These are phyloP conservation scores for Tragelaphus buxtoni DNA, from an alignment of 2,113 vertebrate genomes.

Conservation along the genomic window DNA sequence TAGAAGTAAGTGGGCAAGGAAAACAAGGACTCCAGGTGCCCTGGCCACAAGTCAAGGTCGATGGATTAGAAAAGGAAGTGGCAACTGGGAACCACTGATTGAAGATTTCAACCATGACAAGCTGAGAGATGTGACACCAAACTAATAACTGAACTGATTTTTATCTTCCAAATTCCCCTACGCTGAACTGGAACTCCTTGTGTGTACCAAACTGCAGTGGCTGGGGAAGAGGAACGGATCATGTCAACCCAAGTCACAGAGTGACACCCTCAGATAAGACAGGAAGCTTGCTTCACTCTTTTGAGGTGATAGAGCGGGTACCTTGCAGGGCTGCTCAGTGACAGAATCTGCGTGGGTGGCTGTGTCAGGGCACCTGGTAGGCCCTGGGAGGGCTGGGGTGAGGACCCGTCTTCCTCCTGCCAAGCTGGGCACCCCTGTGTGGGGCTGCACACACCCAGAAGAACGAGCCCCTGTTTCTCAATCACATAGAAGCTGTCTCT, in stretches of 20 bases:
- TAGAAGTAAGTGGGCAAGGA: neutral
- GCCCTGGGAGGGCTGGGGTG: accelerated
- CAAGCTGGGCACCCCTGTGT: accelerated
- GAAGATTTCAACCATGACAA: neutral
- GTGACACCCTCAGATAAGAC: neutral
- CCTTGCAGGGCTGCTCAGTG: too few relatives aligned
- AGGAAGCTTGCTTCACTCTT: neutral
- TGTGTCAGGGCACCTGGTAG: neutral
- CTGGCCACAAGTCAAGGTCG: neutral
- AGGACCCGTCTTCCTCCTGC: neutral
- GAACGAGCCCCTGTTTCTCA: neutral
- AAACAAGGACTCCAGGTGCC: too few relatives aligned
- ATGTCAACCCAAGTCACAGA: accelerated
- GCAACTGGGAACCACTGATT: neutral
- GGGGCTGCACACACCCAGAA: neutral
- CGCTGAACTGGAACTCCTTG: neutral
- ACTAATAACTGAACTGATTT: neutral
- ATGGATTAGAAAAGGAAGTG: neutral
- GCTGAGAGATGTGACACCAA: neutral
- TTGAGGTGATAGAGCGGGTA: neutral
- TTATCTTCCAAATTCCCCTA: neutral
- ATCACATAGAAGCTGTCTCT: accelerated
- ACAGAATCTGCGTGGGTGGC: too few relatives aligned
- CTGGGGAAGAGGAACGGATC: neutral
- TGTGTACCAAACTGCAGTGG: neutral